Evolutionary conservation across 2,113 vertebrate species (phyloP), one percentile per base, ranked within the genome.

Genomic region (Struthio camelus): DNA sequence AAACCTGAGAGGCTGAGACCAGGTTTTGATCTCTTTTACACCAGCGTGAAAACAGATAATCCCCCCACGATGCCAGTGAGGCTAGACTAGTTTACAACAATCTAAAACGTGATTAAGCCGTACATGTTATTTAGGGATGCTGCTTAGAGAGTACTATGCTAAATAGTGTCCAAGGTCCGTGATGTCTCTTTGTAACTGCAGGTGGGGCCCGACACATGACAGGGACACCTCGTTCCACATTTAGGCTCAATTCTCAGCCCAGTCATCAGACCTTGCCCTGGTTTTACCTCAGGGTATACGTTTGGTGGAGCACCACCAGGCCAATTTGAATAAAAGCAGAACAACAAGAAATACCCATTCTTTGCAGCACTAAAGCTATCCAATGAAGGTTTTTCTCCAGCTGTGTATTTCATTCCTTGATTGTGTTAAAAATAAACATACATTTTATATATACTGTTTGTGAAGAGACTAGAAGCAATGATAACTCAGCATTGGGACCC

Each of bases 351-450:
- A 87, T 20, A 76, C 5, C 28, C 6, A 0, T 13, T 34, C 69
- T 64, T 28, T 79, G 10, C 54, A 82, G 20, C 1, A 1, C 27
- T 59, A 27, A 53, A 87, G 40, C 0, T 0, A 4, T 56, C n/a
- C 48, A 28, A 5, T 36, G 30, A 77, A 11, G 67, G 58, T 30
- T 82, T 11, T 88, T 59, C 38, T 82, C 36, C 16, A 38, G 24
- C 62, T 65, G 24, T 38, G 15, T 65, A 65, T 65, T 65, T 65
- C 25, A 36, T 65, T 14, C 15, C 38, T 38, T 40, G 62, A 25
- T 36, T 25, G 36, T 40, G 23, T 65, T 64, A 38, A 64, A 64
- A 25, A 64, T 64, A 64, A 36, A 38, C 22, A 38, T 64, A 64
- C 36, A 40, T 65, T 65, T 65, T 65, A 65, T 25, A 40, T 34